Percentiles rank a stretch among this genome's conserved stretches.
phyloP scores from a whole-genome alignment of 2,888 invertebrate species.

The Dicyrtomina minuta region DNA sequence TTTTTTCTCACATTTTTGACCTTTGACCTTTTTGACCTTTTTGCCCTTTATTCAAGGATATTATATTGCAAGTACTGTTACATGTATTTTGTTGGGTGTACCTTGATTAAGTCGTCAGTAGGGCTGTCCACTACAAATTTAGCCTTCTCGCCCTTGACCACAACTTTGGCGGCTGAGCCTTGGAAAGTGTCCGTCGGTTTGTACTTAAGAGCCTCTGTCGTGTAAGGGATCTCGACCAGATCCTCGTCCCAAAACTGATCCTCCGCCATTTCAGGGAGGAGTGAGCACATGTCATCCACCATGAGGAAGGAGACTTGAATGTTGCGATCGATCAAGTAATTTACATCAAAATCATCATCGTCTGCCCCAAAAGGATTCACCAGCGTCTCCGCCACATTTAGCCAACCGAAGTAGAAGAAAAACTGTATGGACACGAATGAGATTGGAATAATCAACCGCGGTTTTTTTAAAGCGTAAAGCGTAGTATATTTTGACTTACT shows the following conservation, averaged over 20 bases:
- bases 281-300: constrained; percentile 15
- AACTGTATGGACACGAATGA: constrained; percentile 1
- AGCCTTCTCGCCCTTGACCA: not conserved
- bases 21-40: too few species aligned
- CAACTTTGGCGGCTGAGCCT: not conserved
- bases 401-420: constrained; percentile 31
- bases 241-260: constrained; percentile 19
- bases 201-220: not conserved
- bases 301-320: constrained; percentile 11
- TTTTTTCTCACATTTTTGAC: too few species aligned
- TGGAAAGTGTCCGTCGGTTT: constrained; percentile 6
- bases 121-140: constrained; percentile 7
- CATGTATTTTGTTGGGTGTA: too few species aligned
- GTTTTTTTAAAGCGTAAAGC: too few species aligned
- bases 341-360: constrained; percentile 30
- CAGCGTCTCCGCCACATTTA: constrained; percentile 27
- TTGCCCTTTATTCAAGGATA: too few species aligned
- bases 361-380: constrained; percentile 25
- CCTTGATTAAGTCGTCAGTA: too few species aligned
- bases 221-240: constrained; percentile 15
- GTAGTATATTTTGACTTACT: too few species aligned
- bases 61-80: too few species aligned
- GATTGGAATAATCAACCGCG: not conserved
- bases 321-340: constrained; percentile 22
- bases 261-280: constrained; percentile 14